Percentiles rank a stretch among this genome's conserved stretches.
Conservation (phyloP, 2,888 invertebrate species). For the Cecidostiba fungosa region DNA sequence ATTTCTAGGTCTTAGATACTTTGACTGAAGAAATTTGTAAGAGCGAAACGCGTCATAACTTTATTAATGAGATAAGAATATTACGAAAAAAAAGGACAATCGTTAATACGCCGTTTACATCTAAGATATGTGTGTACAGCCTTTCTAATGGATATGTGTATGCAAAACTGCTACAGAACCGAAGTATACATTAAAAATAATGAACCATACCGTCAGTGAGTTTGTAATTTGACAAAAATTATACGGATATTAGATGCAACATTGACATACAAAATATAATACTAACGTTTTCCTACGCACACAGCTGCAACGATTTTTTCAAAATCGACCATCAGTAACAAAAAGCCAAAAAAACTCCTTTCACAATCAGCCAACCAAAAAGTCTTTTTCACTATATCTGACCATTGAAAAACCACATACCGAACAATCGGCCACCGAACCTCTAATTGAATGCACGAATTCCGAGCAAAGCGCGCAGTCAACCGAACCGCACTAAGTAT, state of each 20-base stretch:
- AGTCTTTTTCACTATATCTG: neutral
- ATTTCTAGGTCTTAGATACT: neutral
- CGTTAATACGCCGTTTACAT: neutral
- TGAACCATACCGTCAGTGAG: neutral
- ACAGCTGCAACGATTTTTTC: too few relatives aligned
- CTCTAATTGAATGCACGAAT: constrained; percentile 9
- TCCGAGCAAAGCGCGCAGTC: neutral
- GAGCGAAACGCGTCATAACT: neutral
- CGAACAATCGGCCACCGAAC: neutral
- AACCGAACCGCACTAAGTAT: neutral
- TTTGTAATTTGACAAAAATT: neutral
- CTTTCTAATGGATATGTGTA: neutral
- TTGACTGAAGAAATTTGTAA: too few relatives aligned
- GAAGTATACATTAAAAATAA: neutral
- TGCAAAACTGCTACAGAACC: neutral
- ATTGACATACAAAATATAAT: too few relatives aligned
- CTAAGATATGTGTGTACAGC: neutral
- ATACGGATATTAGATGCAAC: neutral
- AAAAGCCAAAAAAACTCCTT: neutral
- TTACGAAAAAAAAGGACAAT: neutral
- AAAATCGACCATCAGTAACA: too few relatives aligned
- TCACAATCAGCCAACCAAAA: neutral
- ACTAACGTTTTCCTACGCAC: too few relatives aligned
- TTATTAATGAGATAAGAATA: neutral
- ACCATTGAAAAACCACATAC: neutral